phyloP scores from a whole-genome alignment of 2,888 invertebrate species.

The Zaprionus obscuricornis region DNA sequence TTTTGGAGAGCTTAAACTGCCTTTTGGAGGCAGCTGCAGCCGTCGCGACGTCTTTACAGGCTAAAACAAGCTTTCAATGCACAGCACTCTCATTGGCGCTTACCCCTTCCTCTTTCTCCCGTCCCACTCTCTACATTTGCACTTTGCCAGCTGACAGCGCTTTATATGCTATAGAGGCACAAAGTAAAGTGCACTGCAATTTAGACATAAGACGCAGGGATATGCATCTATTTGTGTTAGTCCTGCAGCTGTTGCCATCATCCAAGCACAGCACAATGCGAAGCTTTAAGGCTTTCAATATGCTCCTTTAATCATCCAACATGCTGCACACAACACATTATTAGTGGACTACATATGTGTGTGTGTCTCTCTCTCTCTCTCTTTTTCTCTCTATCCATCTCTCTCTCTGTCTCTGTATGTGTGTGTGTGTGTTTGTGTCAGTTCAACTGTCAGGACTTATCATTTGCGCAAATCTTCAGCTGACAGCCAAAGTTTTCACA shows the following conservation, averaged over 20 bases:
- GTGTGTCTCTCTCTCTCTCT: neutral
- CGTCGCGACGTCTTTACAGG: constrained; percentile 40
- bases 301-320: constrained; percentile 37
- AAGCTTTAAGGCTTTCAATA: constrained; percentile 28
- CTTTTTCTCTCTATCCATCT: neutral
- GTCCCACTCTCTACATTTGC: too few relatives aligned
- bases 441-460: constrained; percentile 45
- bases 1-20: constrained; percentile 38
- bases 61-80: constrained; percentile 44
- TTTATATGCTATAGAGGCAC: too few relatives aligned
- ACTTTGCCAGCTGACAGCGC: too few relatives aligned
- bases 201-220: constrained; percentile 41
- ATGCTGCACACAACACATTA: constrained; percentile 1
- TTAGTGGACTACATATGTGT: neutral
- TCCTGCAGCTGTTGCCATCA: constrained; percentile 27
- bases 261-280: constrained; percentile 6
- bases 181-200: constrained; percentile 38
- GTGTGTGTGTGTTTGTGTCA: neutral
- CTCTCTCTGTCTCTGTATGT: constrained; percentile 1
- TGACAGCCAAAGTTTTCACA: constrained; percentile 44
- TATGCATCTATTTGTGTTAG: constrained; percentile 10
- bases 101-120: too few relatives aligned
- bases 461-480: constrained; percentile 44
- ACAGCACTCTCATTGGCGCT: too few relatives aligned
- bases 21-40: constrained; percentile 43